Evolutionary conservation across 2,888 invertebrate genomes (phyloP).

Genomic region (Iphiclides podalirius): DNA sequence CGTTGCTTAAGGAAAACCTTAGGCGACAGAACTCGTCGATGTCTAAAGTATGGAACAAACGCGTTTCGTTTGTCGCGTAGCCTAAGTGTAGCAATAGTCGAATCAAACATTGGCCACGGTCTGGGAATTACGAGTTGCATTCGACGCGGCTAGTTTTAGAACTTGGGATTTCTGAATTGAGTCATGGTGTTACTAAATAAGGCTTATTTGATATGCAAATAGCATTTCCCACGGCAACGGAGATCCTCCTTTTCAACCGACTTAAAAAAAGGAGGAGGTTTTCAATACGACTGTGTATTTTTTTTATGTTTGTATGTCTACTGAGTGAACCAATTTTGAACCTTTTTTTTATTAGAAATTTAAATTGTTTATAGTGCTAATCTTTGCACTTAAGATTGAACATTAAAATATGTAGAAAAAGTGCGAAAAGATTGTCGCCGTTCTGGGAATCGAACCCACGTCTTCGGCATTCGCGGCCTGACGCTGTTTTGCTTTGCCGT

Average conservation of each 20-base stretch:
- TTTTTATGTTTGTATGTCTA: background rate
- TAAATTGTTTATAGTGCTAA: too few species aligned
- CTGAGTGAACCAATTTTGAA: too few species aligned
- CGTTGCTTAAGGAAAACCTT: background rate
- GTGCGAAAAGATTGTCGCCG: too few species aligned
- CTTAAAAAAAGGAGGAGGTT: too few species aligned
- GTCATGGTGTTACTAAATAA: conserved; percentile 5
- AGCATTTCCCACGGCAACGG: background rate
- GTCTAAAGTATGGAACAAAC: conserved; percentile 20
- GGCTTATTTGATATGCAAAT: background rate
- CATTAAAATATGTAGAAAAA: too few species aligned
- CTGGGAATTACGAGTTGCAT: background rate
- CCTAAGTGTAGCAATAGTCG: background rate
- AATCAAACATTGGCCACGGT: conserved; percentile 6
- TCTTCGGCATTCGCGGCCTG: too few species aligned
- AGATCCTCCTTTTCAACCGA: too few species aligned
- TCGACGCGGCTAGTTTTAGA: conserved; percentile 7
- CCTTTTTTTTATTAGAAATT: too few species aligned
- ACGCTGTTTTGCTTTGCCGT: too few species aligned
- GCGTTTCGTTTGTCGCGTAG: background rate
- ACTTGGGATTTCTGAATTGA: conserved; percentile 14
- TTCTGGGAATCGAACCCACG: too few species aligned
- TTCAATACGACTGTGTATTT: too few species aligned
- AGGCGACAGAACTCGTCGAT: conserved; percentile 16
- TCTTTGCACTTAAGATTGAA: too few species aligned